Evolutionary conservation across 2,113 vertebrate species (phyloP), one percentile per base, ranked within the genome.

Genomic region (Colistium nudipinnis): DNA sequence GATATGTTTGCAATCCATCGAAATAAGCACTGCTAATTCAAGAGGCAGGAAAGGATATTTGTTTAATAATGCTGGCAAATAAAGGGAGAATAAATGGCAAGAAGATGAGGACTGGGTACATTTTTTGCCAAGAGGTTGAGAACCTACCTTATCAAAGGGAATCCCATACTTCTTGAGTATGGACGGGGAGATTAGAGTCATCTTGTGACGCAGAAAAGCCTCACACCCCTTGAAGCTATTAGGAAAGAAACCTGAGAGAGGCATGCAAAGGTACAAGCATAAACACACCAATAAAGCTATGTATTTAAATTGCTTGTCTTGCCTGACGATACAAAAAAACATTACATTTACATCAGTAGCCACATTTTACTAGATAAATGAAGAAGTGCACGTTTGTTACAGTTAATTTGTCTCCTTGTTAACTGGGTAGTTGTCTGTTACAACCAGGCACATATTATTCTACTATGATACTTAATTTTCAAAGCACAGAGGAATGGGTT

Each of bases 161-260:
- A 99, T 98, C 80, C 97, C 94, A 13, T 98, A 98, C 68, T 97
- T 98, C 89, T 97, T 98, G 74, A 99, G 83, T 80, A 98, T 88
- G 39, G 95, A 97, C 1, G 98, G 98, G 57, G 98, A 99, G 82
- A 99, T 98, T 51, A 99, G 90, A 62, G 95, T 98, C 97, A 98
- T 98, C 93, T 99, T 99, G 88, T 98, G 98, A 74, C 98, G 94
- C 74, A 99, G 95, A 91, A 99, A 99, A 64, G 98, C 96, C 86
- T 96, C 95, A 83, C 98, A 99, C 2, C 94, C 94, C 87, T 98
- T 95, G 72, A 93, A 95, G 76, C 95, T 98, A 85, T 93, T 96
- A 4, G 97, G 96, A 72, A 99, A 99, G 90, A 99, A 98, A 38
- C 96, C 98, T 99, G 87, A 53, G 28, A 73, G 47, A 64, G 35